A percentile compares a stretch with the other conserved stretches of the same genome.
Evolutionary conservation across 2,113 vertebrate genomes (phyloP).

Genomic region (Tyrannus savana): DNA sequence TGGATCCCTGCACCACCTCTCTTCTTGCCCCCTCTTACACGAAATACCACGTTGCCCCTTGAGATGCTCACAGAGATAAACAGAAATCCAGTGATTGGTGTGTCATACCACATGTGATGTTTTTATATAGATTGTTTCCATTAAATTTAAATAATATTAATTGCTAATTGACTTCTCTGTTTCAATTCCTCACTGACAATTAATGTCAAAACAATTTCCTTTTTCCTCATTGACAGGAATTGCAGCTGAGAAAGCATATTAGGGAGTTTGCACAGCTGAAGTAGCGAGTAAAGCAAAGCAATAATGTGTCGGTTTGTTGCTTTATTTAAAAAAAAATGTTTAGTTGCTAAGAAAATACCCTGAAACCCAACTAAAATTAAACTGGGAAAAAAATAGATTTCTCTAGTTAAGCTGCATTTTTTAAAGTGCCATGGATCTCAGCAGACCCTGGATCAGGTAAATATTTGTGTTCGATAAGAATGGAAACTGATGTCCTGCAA

Average conservation of each 20-base stretch:
- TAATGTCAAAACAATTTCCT: neutral
- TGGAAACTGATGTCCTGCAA: conserved; percentile 22
- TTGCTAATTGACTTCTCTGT: conserved; percentile 1
- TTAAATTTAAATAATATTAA: conserved; percentile 34
- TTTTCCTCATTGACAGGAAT: neutral
- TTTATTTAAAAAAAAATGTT: neutral
- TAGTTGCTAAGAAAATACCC: neutral
- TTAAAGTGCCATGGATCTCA: neutral
- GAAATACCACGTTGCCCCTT: neutral
- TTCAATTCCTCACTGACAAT: neutral
- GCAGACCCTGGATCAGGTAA: conserved; percentile 54
- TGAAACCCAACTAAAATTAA: neutral
- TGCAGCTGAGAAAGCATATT: neutral
- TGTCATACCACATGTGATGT: neutral
- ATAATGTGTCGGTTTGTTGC: neutral
- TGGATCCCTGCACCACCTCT: neutral
- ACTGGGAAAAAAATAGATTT: neutral
- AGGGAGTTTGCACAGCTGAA: neutral
- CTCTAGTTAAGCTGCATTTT: neutral
- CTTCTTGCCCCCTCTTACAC: neutral
- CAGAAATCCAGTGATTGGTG: neutral
- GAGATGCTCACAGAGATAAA: neutral
- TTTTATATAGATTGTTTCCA: neutral
- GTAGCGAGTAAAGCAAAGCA: neutral
- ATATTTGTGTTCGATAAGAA: conserved; percentile 61